phyloP scores from a whole-genome alignment of 2,113 vertebrate species.

The Bos indicus region DNA sequence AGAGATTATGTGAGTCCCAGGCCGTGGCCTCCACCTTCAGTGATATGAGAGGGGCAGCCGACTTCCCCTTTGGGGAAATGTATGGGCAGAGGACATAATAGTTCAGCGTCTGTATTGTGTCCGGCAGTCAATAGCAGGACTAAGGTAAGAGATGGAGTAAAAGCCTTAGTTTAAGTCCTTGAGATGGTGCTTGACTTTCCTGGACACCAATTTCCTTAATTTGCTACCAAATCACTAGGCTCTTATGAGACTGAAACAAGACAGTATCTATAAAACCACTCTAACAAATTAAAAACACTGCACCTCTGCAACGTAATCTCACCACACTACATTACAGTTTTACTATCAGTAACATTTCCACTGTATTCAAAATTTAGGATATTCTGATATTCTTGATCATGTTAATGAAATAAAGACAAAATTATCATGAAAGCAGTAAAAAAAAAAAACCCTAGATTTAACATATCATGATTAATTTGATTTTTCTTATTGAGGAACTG shows the following conservation, averaged over 20 bases:
- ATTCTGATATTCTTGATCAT: background rate
- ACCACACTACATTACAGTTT: background rate
- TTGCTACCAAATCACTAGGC: background rate
- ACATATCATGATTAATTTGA: background rate
- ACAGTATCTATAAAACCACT: background rate
- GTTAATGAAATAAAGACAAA: background rate
- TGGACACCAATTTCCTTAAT: background rate
- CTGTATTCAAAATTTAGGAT: background rate
- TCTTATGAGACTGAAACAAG: background rate
- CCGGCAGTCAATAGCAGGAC: background rate
- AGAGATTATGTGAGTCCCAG: background rate
- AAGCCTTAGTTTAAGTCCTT: background rate
- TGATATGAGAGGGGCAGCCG: background rate
- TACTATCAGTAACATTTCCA: background rate
- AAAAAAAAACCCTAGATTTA: background rate
- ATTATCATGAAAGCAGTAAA: background rate
- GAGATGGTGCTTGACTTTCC: background rate
- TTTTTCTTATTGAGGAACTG: background rate
- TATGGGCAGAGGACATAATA: background rate
- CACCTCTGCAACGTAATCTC: background rate
- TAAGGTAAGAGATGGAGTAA: background rate
- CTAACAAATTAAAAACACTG: background rate
- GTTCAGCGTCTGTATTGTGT: no score
- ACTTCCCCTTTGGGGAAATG: background rate
- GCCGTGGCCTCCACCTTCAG: fast-evolving